A percentile compares a stretch with the other conserved stretches of the same genome.
Conservation (phyloP, 23 tunicate genomes). For the Trididemnum nubilum region DNA sequence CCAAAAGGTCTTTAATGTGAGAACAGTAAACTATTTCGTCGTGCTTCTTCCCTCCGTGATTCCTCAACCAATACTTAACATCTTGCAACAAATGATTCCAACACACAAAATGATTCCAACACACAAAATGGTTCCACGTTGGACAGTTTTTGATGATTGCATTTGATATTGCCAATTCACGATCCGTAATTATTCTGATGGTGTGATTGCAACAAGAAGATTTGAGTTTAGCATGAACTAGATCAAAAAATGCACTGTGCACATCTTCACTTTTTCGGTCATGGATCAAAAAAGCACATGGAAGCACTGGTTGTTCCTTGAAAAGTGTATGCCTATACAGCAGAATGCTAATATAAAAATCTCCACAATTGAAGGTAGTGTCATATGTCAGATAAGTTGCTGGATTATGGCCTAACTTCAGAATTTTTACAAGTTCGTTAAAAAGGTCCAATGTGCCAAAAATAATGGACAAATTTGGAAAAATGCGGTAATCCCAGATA, state of each 20-base stretch:
- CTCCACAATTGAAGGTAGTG: constrained; percentile 31
- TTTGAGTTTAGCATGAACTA: neutral
- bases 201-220: neutral
- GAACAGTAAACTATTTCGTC: neutral
- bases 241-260: neutral
- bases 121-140: neutral
- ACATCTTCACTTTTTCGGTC: neutral
- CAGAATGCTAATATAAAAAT: constrained; percentile 10
- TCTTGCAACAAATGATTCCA: too few relatives aligned
- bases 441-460: neutral
- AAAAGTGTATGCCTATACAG: neutral
- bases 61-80: neutral
- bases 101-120: constrained; percentile 1
- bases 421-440: neutral
- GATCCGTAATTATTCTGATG: neutral
- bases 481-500: neutral
- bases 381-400: neutral
- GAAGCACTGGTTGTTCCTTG: constrained; percentile 4
- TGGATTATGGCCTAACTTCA: neutral
- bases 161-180: neutral
- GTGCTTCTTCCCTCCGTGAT: neutral
- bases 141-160: neutral
- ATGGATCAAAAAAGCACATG: neutral
- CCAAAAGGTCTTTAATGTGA: neutral
- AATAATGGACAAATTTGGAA: neutral